Conservation (phyloP, 23 tunicate genomes). For the Styela clava region DNA sequence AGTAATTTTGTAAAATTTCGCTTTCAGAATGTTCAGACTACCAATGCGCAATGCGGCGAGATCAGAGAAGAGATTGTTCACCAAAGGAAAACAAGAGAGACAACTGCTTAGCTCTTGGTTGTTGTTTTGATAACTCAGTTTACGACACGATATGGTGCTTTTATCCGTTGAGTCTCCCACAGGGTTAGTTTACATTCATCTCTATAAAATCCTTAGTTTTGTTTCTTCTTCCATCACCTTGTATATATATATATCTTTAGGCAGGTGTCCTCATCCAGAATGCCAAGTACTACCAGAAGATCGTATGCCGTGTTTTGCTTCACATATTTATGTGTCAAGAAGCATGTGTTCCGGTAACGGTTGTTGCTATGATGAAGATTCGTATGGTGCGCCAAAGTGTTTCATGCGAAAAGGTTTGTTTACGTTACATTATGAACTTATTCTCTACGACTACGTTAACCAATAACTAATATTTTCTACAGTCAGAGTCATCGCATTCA, state of each 20-base stretch:
- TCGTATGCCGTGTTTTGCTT: constrained; percentile 29
- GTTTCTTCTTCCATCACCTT: too few relatives aligned
- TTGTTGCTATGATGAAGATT: constrained; percentile 59
- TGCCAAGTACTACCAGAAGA: constrained; percentile 60
- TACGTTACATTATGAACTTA: background rate
- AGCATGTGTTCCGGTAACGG: constrained; percentile 28
- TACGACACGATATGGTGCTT: constrained; percentile 52
- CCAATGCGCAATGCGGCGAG: constrained; percentile 37
- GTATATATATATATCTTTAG: too few relatives aligned
- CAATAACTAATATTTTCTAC: constrained; percentile 7
- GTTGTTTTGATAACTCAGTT: constrained; percentile 50
- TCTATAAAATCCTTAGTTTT: too few relatives aligned
- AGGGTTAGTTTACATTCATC: too few relatives aligned
- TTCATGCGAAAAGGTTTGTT: constrained; percentile 42
- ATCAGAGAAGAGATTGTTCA: constrained; percentile 33
- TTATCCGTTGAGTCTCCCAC: constrained; percentile 23
- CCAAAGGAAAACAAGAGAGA: constrained; percentile 32
- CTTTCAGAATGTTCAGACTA: constrained; percentile 43
- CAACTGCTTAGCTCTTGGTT: constrained; percentile 28
- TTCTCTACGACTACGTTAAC: background rate
- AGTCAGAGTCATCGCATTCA: constrained; percentile 38
- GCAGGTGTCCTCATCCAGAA: constrained; percentile 58
- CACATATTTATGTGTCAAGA: background rate
- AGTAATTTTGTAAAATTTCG: too few relatives aligned
- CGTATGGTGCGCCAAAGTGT: constrained; percentile 39